These are phyloP conservation scores for Scophthalmus maximus DNA, from an alignment of 2,113 vertebrate genomes.

Conservation along the genomic window DNA sequence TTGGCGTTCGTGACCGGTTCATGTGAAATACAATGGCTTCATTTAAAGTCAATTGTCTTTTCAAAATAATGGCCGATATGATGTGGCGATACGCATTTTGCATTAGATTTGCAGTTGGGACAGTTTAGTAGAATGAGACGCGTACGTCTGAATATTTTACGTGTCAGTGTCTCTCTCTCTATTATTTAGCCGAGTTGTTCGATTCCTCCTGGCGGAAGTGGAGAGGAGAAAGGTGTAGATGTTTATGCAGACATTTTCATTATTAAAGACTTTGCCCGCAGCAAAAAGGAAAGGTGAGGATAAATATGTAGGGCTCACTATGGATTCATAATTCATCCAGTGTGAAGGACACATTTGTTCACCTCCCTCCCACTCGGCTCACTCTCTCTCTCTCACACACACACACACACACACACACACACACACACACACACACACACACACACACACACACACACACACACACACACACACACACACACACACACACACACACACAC, in stretches of 20 bases:
- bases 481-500: neutral
- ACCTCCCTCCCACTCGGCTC: neutral
- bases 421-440: neutral
- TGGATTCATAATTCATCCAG: conserved; percentile 72
- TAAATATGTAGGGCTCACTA: conserved; percentile 67
- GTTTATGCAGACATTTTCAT: conserved; percentile 72
- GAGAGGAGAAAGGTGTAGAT: conserved; percentile 56
- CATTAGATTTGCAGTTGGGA: neutral
- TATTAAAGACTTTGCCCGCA: conserved; percentile 70
- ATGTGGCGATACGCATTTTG: neutral
- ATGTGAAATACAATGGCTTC: too few species aligned
- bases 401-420: conserved; percentile 5
- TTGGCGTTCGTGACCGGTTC: too few species aligned
- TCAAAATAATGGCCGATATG: neutral
- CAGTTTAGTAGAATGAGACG: neutral
- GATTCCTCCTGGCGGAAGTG: conserved; percentile 8
- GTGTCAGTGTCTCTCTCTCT: neutral
- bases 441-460: neutral
- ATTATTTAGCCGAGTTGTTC: conserved; percentile 12
- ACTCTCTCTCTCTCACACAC: conserved; percentile 8
- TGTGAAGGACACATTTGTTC: conserved; percentile 69
- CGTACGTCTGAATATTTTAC: neutral
- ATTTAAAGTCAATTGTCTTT: neutral
- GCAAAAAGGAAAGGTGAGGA: conserved; percentile 52
- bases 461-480: neutral